Percentiles rank a stretch among this genome's conserved stretches.
phyloP scores from a whole-genome alignment of 2,797 vertebrate genomes.

The Xerus rutilus region DNA sequence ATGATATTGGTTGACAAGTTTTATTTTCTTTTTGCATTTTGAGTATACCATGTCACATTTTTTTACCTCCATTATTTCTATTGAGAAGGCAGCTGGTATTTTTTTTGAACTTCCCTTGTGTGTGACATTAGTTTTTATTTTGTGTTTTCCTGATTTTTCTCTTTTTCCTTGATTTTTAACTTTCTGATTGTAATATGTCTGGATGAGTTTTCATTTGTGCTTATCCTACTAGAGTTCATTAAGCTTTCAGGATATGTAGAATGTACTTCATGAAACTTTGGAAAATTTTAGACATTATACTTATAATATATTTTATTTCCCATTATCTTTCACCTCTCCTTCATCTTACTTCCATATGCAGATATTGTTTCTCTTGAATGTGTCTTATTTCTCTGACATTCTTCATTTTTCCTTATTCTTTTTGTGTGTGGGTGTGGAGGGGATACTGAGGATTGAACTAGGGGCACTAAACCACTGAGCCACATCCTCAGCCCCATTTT shows the following conservation, averaged over 20 bases:
- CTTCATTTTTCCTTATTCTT: not conserved
- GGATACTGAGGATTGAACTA: no score
- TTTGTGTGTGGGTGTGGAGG: no score
- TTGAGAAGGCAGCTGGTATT: not conserved
- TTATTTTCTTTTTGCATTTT: not conserved
- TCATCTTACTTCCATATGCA: not conserved
- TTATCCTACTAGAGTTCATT: not conserved
- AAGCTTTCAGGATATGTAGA: not conserved
- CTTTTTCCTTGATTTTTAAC: not conserved
- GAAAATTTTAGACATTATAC: not conserved
- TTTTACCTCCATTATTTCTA: not conserved
- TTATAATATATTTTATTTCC: not conserved
- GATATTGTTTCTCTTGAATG: not conserved
- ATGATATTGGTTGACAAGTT: not conserved
- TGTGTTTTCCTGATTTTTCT: not conserved
- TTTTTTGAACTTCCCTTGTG: not conserved
- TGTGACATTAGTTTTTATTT: not conserved
- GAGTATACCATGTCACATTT: not conserved
- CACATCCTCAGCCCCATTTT: no score
- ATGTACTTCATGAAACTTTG: not conserved
- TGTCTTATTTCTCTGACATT: not conserved
- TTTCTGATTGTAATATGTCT: not conserved
- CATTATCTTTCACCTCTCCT: not conserved
- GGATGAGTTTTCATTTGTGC: not conserved
- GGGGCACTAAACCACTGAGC: no score